Base-by-base conservation (phyloP, 2,888 invertebrate genomes). In the Crioceris asparagi region DNA sequence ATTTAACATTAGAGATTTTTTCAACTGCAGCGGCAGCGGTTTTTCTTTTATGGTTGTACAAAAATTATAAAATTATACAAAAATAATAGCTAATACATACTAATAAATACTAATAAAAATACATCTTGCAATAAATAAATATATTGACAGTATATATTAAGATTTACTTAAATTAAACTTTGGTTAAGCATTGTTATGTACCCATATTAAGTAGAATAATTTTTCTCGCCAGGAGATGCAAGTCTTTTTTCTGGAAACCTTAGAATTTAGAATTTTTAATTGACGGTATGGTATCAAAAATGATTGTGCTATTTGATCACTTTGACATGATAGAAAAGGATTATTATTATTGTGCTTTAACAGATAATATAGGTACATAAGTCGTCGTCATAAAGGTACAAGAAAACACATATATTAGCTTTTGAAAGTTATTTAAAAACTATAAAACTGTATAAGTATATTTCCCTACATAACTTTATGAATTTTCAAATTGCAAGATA, bases 51-150 rank as follows among this genome's bases (percentile, higher is more conserved):
- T 47, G 48, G 46, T 48, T 54, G 54, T 57, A 61, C n/a, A 45
- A 56, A 56, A 57, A 59, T 55, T 59, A 60, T 55, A 60, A 58
- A 60, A 60, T 56, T 55, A 59, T 57, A 59, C 55, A 59, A 60
- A 59, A 60, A 60, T 54, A 57, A 55, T 51, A 55, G 51, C 53
- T 55, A 55, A 55, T 50, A 48, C 51, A 53, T n/a, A n/a, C n/a
- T n/a, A n/a, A n/a, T n/a, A n/a, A 54, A 47, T 50, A 52, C 50
- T 45, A 42, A 47, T 52, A 51, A 50, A 52, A 49, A 46, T 52
- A 55, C 51, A 51, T 51, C 52, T 54, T 51, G 50, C 50, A 49
- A 51, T 55, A 56, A 55, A 56, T 54, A 56, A 55, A n/a, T n/a
- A n/a, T n/a, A n/a, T 55, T 55, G 18, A 53, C 48, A 48, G 48